These are phyloP conservation scores for Xiphophorus birchmanni DNA, from an alignment of 2,797 vertebrate species.

Conservation along the genomic window DNA sequence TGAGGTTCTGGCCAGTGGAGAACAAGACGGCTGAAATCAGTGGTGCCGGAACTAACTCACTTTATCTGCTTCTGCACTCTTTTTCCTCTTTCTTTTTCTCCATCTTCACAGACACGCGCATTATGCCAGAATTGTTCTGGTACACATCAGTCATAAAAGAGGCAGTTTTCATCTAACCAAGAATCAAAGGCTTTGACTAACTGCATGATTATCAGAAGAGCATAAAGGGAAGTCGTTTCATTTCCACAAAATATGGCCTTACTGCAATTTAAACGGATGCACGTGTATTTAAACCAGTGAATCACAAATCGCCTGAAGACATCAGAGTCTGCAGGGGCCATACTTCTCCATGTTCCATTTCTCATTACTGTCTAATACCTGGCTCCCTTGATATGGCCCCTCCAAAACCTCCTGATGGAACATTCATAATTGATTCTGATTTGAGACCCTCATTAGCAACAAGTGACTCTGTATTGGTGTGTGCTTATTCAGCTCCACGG, in stretches of 20 bases:
- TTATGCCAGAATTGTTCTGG: constrained; percentile 30
- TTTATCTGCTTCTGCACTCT: constrained; percentile 1
- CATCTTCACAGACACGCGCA: constrained; percentile 3
- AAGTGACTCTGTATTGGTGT: constrained; percentile 67
- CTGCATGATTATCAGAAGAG: constrained; percentile 56
- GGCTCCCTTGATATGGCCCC: constrained; percentile 68
- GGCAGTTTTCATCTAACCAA: constrained; percentile 51
- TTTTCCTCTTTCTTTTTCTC: constrained; percentile 1
- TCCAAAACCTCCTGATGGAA: constrained; percentile 70
- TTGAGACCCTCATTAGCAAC: constrained; percentile 73
- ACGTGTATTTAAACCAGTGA: constrained; percentile 75
- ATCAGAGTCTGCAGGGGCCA: constrained; percentile 66
- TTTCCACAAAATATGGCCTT: constrained; percentile 74
- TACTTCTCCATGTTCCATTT: constrained; percentile 70
- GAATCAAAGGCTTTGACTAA: constrained; percentile 69
- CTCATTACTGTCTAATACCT: constrained; percentile 77
- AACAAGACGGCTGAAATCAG: constrained; percentile 53
- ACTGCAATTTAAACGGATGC: constrained; percentile 69
- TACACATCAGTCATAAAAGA: constrained; percentile 48
- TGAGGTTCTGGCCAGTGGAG: constrained; percentile 47
- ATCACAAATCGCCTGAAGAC: constrained; percentile 65
- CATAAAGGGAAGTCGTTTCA: constrained; percentile 57
- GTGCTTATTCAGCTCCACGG: constrained; percentile 54
- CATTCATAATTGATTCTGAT: constrained; percentile 84
- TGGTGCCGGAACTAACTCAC: constrained; percentile 32